Evolutionary conservation across 2,797 vertebrate genomes (phyloP), one percentile per base, ranked within the genome.

Genomic region (Pipistrellus kuhlii): DNA sequence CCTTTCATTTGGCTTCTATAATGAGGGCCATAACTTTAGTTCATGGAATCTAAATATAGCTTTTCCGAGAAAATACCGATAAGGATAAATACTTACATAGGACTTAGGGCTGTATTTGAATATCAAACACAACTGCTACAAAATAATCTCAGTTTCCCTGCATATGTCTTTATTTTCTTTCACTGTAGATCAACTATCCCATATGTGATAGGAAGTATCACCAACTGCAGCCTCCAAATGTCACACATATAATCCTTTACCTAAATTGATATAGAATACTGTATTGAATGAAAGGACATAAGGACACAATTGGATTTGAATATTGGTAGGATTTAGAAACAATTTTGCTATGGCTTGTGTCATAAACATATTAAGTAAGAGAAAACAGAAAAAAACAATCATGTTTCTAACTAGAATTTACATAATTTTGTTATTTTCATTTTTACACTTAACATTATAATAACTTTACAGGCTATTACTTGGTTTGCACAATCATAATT

Each of bases 401-500:
- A 78, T 14, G 0, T 35, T 82, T 83, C 44, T 27, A 59, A 46
- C 41, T 77, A 80, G 2, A 75, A 75, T 13, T 12, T 20, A 1
- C 59, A 3, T 20, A 11, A 41, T n/a, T 69, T 93, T 86, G 62
- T 1, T 75, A 35, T 88, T 94, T 27, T 64, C 20, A 30, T 20
- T 59, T 94, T 55, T 78, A 44, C 38, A 6, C 15, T 77, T 88
- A 41, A 12, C 6, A 23, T 69, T 68, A 51, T 35, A 57, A 73
- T 75, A 44, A 82, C 64, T 83, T 53, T 86, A 48, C 1, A 86
- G 17, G 59, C 17, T 90, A 17, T 48, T 57, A 35, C 18, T 88
- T 92, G 32, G 44, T 80, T 95, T 69, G 23, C 23, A 59, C 0
- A 92, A 46, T 35, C 35, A 77, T 71, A 88, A 78, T 14, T 92